Evolutionary conservation across 1,140 invertebrate species (phyloP), one percentile per base, ranked within the genome.

Genomic region (Zaprionus vittiger): DNA sequence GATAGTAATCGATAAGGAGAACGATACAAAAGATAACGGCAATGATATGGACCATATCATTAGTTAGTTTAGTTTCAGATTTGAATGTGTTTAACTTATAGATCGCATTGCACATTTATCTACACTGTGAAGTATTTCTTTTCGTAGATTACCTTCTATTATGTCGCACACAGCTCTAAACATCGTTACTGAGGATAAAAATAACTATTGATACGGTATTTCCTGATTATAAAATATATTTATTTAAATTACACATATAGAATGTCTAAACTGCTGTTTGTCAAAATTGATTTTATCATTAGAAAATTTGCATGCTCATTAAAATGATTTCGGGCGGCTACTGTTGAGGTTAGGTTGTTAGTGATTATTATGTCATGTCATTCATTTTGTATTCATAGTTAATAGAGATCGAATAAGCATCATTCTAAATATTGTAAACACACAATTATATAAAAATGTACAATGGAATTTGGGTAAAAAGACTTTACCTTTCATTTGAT

Each of bases 291-390:
- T 52, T 52, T 24, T 2, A 5, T 22, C 11, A 24, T 52, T 52
- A 6, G 47, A 22, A 52, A 52, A 52, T 52, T 52, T 52, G 47
- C 20, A 52, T 52, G 15, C n/a, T 17, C 41, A 47, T 47, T 47
- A 47, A 47, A 47, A 52, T 52, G 14, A n/a, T 52, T 52, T 4
- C 4, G n/a, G 5, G 11, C 20, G 0, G 5, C 47, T 52, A 14
- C 47, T 52, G 47, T 52, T 52, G 20, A 24, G 47, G 47, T 52
- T 20, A 52, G 20, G 14, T 5, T 24, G 11, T 20, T 49, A 15
- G 17, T 3, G n/a, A 49, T 22, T 22, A 49, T 49, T 49, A n/a
- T 2, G 14, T 41, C 5, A 15, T 9, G 2, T 47, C 6, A 47
- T 47, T 17, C 6, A 47, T 17, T 7, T 38, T 38, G 1, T 38